Evolutionary conservation across 2,888 invertebrate genomes (phyloP).

Genomic region (Drosophila meridionalis): DNA sequence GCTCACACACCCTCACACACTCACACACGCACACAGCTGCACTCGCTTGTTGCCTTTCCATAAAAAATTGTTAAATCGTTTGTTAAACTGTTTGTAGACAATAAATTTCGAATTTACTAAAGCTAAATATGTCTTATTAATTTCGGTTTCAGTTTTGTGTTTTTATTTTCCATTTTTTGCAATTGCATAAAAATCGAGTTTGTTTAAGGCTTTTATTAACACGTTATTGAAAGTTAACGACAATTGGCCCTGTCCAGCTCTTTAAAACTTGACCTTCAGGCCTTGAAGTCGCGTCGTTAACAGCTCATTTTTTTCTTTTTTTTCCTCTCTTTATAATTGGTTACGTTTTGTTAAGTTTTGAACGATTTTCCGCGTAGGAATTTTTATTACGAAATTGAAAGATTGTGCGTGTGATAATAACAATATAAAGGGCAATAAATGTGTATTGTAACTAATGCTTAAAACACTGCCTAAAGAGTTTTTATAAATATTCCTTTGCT

Average conservation of each 20-base stretch:
- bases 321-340: slow-evolving; percentile 49
- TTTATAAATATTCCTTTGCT: background rate
- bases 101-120: slow-evolving; percentile 71
- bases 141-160: background rate
- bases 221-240: slow-evolving; percentile 45
- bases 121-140: slow-evolving; percentile 13
- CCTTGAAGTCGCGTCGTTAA: slow-evolving; percentile 39
- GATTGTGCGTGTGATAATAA: slow-evolving; percentile 14
- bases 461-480: background rate
- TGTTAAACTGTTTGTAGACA: slow-evolving; percentile 67
- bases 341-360: slow-evolving; percentile 69
- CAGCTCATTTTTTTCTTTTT: slow-evolving; percentile 23
- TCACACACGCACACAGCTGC: slow-evolving; percentile 17
- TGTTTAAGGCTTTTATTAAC: slow-evolving; percentile 35
- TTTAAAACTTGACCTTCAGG: slow-evolving; percentile 57
- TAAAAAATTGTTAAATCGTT: slow-evolving; percentile 69
- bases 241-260: slow-evolving; percentile 50
- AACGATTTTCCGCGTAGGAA: slow-evolving; percentile 48
- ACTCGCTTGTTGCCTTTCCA: slow-evolving; percentile 44
- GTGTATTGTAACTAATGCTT: background rate
- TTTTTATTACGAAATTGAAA: slow-evolving; percentile 1
- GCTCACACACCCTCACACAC: slow-evolving; percentile 26
- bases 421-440: background rate
- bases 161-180: background rate
- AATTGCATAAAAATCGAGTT: slow-evolving; percentile 31